Percentiles rank a stretch among this genome's conserved stretches.
Conservation (phyloP, 2,888 invertebrate species). For the Andrena bicolor region DNA sequence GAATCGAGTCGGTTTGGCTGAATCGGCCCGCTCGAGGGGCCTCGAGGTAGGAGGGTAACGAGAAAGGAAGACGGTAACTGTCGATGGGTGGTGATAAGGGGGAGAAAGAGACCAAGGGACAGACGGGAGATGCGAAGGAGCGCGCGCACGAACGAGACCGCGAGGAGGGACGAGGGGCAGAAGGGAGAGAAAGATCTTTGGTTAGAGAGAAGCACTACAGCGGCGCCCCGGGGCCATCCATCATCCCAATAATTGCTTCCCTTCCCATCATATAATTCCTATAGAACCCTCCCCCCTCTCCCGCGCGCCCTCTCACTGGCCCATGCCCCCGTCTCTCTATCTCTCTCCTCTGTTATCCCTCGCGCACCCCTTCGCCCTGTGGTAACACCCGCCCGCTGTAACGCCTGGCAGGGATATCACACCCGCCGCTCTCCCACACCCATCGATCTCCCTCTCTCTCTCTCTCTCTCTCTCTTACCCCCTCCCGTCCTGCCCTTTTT, state of each 20-base stretch:
- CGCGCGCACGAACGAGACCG: conserved; percentile 42
- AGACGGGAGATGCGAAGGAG: conserved; percentile 45
- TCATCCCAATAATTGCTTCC: conserved; percentile 78
- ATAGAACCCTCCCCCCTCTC: conserved; percentile 75
- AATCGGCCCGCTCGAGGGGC: conserved; percentile 46
- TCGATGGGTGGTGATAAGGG: conserved; percentile 53
- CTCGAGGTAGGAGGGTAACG: conserved; percentile 59
- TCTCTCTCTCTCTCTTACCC: background rate
- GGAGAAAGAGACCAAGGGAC: conserved; percentile 40
- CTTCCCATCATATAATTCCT: conserved; percentile 79
- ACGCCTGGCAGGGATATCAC: conserved; percentile 69
- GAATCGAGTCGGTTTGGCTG: conserved; percentile 60
- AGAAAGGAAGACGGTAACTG: conserved; percentile 61
- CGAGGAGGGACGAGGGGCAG: conserved; percentile 44
- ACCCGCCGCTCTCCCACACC: conserved; percentile 66
- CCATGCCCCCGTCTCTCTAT: conserved; percentile 28
- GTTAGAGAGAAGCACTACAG: conserved; percentile 79
- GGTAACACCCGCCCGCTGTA: conserved; percentile 69
- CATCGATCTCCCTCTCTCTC: conserved; percentile 41
- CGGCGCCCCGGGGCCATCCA: conserved; percentile 83
- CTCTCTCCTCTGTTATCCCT: conserved; percentile 56
- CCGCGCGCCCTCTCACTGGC: conserved; percentile 47
- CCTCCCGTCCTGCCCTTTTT: conserved; percentile 51
- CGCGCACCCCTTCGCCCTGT: conserved; percentile 60
- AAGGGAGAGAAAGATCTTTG: conserved; percentile 75